Evolutionary conservation across 2,888 invertebrate genomes (phyloP).

Genomic region (Drosophila austrosaltans): DNA sequence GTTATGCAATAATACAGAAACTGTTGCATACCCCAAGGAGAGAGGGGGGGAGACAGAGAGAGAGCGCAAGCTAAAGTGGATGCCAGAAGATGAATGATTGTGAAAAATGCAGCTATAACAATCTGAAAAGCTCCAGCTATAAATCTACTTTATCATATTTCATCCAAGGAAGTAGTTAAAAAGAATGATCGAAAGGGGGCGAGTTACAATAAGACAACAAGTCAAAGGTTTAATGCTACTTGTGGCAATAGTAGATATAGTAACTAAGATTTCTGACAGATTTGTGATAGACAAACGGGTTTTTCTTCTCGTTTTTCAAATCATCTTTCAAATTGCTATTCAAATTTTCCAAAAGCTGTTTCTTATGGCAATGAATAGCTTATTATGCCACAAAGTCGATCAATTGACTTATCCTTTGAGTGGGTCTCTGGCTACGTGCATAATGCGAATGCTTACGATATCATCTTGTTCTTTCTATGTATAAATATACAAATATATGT

Average conservation of each 20-base stretch:
- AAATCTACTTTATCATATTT: conserved; percentile 4
- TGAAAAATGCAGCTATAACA: conserved; percentile 6
- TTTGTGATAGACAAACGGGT: too few species aligned
- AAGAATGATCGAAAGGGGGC: background rate
- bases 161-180: background rate
- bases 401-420: conserved; percentile 1
- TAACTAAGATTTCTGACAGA: too few species aligned
- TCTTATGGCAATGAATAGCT: too few species aligned
- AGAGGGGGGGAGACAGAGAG: background rate
- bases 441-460: conserved; percentile 69
- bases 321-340: background rate
- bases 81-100: conserved; percentile 8
- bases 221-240: too few species aligned
- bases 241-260: too few species aligned
- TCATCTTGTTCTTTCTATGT: conserved; percentile 22
- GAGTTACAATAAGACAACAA: too few species aligned
- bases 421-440: conserved; percentile 15
- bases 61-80: background rate
- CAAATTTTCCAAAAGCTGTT: background rate
- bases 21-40: conserved; percentile 41
- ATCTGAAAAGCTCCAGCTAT: background rate
- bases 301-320: too few species aligned
- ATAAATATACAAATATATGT: background rate
- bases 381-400: background rate
- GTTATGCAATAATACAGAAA: conserved; percentile 42